Percentiles rank a stretch among this genome's conserved stretches.
These are phyloP conservation scores for Drosophila chauvacae DNA, from an alignment of 1,140 invertebrate genomes.

Conservation along the genomic window DNA sequence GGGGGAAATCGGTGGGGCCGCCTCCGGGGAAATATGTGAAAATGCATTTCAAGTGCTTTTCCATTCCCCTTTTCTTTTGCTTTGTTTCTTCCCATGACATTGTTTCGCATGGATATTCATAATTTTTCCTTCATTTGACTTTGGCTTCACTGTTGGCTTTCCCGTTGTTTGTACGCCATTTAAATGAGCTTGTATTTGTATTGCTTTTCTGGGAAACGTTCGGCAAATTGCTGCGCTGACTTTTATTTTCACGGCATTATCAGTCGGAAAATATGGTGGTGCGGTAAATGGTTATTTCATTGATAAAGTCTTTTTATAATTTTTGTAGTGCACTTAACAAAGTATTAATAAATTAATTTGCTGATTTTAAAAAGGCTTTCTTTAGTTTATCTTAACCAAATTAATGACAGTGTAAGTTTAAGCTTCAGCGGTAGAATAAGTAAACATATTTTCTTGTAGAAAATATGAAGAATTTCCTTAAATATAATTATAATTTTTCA, in stretches of 20 bases:
- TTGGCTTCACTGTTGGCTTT: slow-evolving; percentile 38
- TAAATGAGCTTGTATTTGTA: slow-evolving; percentile 57
- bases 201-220: slow-evolving; percentile 60
- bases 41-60: slow-evolving; percentile 50
- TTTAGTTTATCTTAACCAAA: not conserved
- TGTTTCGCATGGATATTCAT: slow-evolving; percentile 33
- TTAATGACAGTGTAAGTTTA: not conserved
- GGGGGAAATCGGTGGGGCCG: not conserved
- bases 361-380: not conserved
- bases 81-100: slow-evolving; percentile 13
- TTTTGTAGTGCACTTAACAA: not conserved
- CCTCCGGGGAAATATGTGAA: slow-evolving; percentile 17
- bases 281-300: not conserved
- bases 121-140: slow-evolving; percentile 66
- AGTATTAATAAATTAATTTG: not conserved
- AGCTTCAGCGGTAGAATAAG: not conserved
- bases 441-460: not conserved
- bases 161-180: slow-evolving; percentile 20
- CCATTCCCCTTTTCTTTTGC: slow-evolving; percentile 14
- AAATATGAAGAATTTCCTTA: not conserved
- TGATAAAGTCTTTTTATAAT: not conserved
- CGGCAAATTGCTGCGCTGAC: slow-evolving; percentile 16
- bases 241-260: slow-evolving; percentile 24
- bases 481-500: not conserved
- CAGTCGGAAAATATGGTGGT: not conserved